Evolutionary conservation across 1,140 invertebrate genomes (phyloP).

Genomic region (Lerema accius): DNA sequence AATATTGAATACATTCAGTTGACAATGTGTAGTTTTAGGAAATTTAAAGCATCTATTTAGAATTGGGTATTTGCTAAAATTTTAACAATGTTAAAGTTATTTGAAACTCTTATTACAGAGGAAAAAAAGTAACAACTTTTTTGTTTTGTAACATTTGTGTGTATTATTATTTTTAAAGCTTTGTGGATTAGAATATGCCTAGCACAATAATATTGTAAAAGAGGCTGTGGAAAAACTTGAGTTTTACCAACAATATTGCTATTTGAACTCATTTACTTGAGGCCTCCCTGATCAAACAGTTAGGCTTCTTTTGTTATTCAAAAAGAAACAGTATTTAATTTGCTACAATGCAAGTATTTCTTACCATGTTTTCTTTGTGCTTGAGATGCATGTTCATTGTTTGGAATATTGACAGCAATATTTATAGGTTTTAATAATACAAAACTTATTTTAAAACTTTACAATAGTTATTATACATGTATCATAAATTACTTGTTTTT

Average conservation of each 20-base stretch:
- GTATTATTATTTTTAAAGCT: conserved; percentile 22
- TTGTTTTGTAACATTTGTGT: conserved; percentile 23
- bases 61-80: conserved; percentile 24
- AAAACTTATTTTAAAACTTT: conserved; percentile 28
- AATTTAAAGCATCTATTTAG: conserved; percentile 7
- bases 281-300: too few relatives aligned
- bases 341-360: conserved; percentile 9
- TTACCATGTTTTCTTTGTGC: conserved; percentile 1
- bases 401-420: too few relatives aligned
- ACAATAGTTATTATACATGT: conserved; percentile 25
- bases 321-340: conserved; percentile 17
- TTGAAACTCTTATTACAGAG: neutral
- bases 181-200: conserved; percentile 24
- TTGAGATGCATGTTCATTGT: conserved; percentile 13
- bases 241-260: conserved; percentile 11
- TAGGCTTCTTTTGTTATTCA: conserved; percentile 3
- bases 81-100: neutral
- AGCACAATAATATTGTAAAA: conserved; percentile 13
- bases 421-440: conserved; percentile 10
- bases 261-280: neutral
- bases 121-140: conserved; percentile 7
- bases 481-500: conserved; percentile 23
- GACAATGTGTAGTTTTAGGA: conserved; percentile 5
- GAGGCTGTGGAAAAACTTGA: conserved; percentile 15
- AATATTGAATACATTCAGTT: neutral